Conservation (phyloP, 2,797 vertebrate species). For the Chaetodon trifasciatus region DNA sequence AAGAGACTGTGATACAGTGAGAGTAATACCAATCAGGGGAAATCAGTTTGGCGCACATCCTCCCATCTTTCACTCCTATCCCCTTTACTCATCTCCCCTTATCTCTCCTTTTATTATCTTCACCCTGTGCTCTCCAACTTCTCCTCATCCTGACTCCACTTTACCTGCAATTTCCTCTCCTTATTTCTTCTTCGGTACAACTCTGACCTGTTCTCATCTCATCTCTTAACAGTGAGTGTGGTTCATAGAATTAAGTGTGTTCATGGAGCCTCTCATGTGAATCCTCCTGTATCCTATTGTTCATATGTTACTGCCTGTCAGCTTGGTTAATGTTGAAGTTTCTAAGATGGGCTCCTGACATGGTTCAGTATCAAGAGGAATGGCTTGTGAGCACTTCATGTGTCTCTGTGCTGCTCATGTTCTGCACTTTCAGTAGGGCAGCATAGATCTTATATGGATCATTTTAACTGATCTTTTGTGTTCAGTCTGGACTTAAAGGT, state of each 20-base stretch:
- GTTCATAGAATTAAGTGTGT: conserved; percentile 32
- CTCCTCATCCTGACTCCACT: conserved; percentile 48
- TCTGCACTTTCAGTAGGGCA: background rate
- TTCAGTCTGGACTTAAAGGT: background rate
- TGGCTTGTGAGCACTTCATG: too few species aligned
- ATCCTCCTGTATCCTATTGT: background rate
- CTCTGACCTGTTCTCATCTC: conserved; percentile 7
- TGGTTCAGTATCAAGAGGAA: background rate
- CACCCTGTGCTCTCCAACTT: conserved; percentile 32
- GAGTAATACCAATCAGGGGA: conserved; percentile 57
- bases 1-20: conserved; percentile 13
- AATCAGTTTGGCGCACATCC: conserved; percentile 48
- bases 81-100: conserved; percentile 42
- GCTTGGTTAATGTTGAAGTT: too few species aligned
- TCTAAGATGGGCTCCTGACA: background rate
- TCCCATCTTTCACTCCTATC: conserved; percentile 44
- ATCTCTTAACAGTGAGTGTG: background rate
- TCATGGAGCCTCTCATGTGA: background rate
- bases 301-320: background rate
- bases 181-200: background rate
- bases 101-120: conserved; percentile 60
- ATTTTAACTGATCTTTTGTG: background rate
- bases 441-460: background rate
- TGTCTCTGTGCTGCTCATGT: too few species aligned
- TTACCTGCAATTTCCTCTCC: conserved; percentile 44